Conservation (phyloP, 2,113 vertebrate genomes). For the Syngnathus scovelli region DNA sequence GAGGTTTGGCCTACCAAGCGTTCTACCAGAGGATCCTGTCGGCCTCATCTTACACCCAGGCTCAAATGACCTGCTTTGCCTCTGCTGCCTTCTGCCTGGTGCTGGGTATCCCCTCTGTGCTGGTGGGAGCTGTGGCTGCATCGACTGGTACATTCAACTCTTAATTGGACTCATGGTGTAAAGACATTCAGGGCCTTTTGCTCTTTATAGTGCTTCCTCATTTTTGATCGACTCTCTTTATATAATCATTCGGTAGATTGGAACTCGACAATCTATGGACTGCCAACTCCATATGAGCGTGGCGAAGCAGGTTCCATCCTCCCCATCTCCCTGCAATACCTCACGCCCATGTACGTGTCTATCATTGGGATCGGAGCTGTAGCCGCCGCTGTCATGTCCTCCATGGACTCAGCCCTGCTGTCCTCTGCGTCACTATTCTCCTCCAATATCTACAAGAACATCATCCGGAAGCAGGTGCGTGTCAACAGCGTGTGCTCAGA, state of each 20-base stretch:
- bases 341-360: slow-evolving; percentile 53
- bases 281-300: slow-evolving; percentile 44
- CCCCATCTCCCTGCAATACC: slow-evolving; percentile 49
- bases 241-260: slow-evolving; percentile 36
- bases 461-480: slow-evolving; percentile 53
- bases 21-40: slow-evolving; percentile 81
- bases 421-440: slow-evolving; percentile 64
- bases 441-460: slow-evolving; percentile 64
- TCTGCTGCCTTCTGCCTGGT: slow-evolving; percentile 67
- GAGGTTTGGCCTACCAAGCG: slow-evolving; percentile 77
- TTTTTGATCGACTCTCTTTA: neutral
- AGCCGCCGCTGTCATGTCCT: slow-evolving; percentile 67
- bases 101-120: slow-evolving; percentile 73
- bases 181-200: neutral
- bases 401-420: slow-evolving; percentile 70
- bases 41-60: slow-evolving; percentile 64
- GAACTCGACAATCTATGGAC: slow-evolving; percentile 58
- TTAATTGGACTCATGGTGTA: neutral
- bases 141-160: slow-evolving; percentile 69
- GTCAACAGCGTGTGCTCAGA: no score
- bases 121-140: slow-evolving; percentile 75
- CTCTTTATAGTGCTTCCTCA: neutral
- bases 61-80: slow-evolving; percentile 72
- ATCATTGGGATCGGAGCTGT: slow-evolving; percentile 60
- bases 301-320: slow-evolving; percentile 54